Evolutionary conservation across 2,797 vertebrate genomes (phyloP).

Genomic region (Phoeniculus purpureus): DNA sequence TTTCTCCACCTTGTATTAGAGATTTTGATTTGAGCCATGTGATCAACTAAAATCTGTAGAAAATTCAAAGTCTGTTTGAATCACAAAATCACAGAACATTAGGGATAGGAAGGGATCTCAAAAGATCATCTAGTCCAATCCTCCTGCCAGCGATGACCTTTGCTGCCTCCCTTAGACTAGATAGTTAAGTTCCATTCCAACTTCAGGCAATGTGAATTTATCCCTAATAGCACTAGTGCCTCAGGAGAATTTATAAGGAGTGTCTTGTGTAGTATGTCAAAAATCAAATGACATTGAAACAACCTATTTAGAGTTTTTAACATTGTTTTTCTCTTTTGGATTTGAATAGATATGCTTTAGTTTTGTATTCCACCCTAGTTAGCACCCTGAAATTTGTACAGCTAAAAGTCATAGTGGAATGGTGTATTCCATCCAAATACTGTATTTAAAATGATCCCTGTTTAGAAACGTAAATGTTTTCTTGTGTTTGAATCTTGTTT

Average conservation of each 20-base stretch:
- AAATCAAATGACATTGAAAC: neutral
- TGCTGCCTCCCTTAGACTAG: neutral
- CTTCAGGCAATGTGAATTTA: neutral
- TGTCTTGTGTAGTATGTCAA: neutral
- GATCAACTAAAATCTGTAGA: neutral
- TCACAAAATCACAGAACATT: too few relatives aligned
- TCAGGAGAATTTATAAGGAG: neutral
- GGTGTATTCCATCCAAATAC: constrained; percentile 68
- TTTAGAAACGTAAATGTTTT: constrained; percentile 80
- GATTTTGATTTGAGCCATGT: neutral
- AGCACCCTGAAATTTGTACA: constrained; percentile 49
- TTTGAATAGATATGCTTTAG: neutral
- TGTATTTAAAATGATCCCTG: constrained; percentile 70
- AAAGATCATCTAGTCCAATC: too few relatives aligned
- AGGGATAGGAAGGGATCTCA: too few relatives aligned
- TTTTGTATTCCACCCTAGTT: constrained; percentile 12
- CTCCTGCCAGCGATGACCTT: too few relatives aligned
- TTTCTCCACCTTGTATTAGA: neutral
- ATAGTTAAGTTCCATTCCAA: neutral
- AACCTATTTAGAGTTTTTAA: neutral
- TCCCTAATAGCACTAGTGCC: neutral
- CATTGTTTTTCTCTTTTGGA: neutral
- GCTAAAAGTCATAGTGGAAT: constrained; percentile 34
- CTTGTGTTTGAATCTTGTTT: constrained; percentile 60
- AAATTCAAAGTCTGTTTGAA: neutral